phyloP scores from a whole-genome alignment of 2,113 vertebrate genomes.

The Gymnarchus niloticus region DNA sequence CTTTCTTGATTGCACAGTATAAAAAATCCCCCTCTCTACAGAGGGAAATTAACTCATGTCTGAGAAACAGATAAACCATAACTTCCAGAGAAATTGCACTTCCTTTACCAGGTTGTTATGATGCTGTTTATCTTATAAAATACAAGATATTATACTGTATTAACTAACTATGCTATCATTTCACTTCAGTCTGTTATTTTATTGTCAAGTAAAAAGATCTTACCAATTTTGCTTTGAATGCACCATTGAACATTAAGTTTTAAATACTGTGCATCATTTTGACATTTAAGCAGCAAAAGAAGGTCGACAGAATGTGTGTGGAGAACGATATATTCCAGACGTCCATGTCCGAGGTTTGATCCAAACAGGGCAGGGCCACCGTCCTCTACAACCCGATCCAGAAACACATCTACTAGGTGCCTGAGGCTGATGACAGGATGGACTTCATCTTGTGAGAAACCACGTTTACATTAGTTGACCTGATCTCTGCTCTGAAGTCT shows the following conservation, averaged over 20 bases:
- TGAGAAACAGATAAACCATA: too few relatives aligned
- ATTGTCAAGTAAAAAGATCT: too few relatives aligned
- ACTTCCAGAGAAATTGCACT: too few relatives aligned
- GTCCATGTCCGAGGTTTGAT: slow-evolving; percentile 50
- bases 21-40: too few relatives aligned
- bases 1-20: too few relatives aligned
- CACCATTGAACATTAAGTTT: not conserved
- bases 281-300: not conserved
- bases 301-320: not conserved
- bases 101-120: too few relatives aligned
- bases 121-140: too few relatives aligned
- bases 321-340: slow-evolving; percentile 45
- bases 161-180: not conserved
- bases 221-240: too few relatives aligned
- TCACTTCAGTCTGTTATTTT: too few relatives aligned
- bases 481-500: too few relatives aligned
- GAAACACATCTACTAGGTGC: slow-evolving; percentile 59
- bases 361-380: slow-evolving; percentile 49
- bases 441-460: not conserved
- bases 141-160: not conserved
- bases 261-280: not conserved
- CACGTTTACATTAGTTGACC: too few relatives aligned
- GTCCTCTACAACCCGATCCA: slow-evolving; percentile 52
- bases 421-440: slow-evolving; percentile 52
- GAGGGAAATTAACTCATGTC: too few relatives aligned